These are phyloP conservation scores for Nasonia giraulti DNA, from an alignment of 1,140 invertebrate species.

Conservation along the genomic window DNA sequence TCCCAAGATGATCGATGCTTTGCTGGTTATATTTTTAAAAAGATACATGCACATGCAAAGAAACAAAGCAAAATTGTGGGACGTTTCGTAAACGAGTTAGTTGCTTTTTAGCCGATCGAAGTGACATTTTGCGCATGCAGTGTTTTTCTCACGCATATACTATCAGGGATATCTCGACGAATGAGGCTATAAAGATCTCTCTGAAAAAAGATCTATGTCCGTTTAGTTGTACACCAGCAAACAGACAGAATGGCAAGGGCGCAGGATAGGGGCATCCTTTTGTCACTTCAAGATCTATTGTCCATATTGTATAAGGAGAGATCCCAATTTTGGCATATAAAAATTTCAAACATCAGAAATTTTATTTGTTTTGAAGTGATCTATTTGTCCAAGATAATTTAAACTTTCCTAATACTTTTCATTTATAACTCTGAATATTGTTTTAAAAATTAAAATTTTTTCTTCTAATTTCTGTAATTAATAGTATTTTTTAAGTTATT, in stretches of 20 bases:
- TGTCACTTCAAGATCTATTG: slow-evolving; percentile 57
- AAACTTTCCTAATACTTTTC: background rate
- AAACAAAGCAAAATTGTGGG: background rate
- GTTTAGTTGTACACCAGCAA: slow-evolving; percentile 58
- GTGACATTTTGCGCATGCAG: slow-evolving; percentile 48
- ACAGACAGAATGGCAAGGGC: slow-evolving; percentile 73
- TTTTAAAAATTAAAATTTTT: background rate
- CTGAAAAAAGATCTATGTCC: slow-evolving; percentile 43
- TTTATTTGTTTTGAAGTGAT: background rate
- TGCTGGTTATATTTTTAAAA: slow-evolving; percentile 40
- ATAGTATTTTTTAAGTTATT: background rate
- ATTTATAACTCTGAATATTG: slow-evolving; percentile 19
- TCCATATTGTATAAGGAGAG: slow-evolving; percentile 1
- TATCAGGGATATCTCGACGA: slow-evolving; percentile 39
- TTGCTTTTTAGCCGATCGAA: slow-evolving; percentile 39
- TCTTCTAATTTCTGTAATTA: background rate
- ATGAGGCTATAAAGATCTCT: slow-evolving; percentile 32
- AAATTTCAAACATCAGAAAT: slow-evolving; percentile 30
- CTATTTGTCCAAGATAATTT: background rate
- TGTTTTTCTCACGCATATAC: slow-evolving; percentile 42
- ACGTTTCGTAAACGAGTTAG: slow-evolving; percentile 5
- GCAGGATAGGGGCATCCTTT: slow-evolving; percentile 71
- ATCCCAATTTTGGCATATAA: slow-evolving; percentile 38
- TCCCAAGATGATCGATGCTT: slow-evolving; percentile 50
- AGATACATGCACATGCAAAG: slow-evolving; percentile 11